Base-by-base conservation (phyloP, 1,140 invertebrate genomes). In the Drosophila bipectinata region DNA sequence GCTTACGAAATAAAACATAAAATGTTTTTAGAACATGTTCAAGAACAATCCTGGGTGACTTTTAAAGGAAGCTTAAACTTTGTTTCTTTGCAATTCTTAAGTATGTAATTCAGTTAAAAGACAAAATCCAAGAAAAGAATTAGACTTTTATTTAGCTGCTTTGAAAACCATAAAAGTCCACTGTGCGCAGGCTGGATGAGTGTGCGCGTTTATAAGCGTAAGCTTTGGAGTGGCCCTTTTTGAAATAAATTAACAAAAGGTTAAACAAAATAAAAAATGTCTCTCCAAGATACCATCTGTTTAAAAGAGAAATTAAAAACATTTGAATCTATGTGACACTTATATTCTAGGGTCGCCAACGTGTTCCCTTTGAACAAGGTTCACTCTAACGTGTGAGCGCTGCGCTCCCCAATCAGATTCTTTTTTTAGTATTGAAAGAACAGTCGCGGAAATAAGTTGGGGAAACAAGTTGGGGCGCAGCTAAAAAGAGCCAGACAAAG, bases 371-470 rank as follows among this genome's bases (percentile, higher is more conserved):
- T 15, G 8, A 47, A 1, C 9, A 47, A 47, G 44, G 44, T 47
- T 8, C 44, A 47, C 44, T 18, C 44, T 47, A 47, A 18, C 9
- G 15, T 24, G 39, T 14, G 44, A 67, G 62, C 41, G 63, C 28
- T 12, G 48, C 32, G 68, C 57, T 41, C 66, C 63, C 49, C 69
- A 55, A 73, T 74, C 57, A 51, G 52, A 74, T 56, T 73, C 71
- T 73, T 72, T 62, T 72, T 63, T 74, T 74, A 74, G 72, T 73
- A 74, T 75, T 66, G 48, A 55, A 67, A 76, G 69, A 72, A 73
- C 57, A 74, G 72, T 74, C 72, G 72, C 60, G 72, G 71, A 66
- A 75, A 72, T 61, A 75, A 75, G 72, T 75, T 75, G 72, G 72
- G 60, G 71, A 66, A 75, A 72, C 72, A 75, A 75, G 72, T 75